Percentiles rank a stretch among this genome's conserved stretches.
These are phyloP conservation scores for Dryobotodes eremita DNA, from an alignment of 2,888 invertebrate species.

Conservation along the genomic window DNA sequence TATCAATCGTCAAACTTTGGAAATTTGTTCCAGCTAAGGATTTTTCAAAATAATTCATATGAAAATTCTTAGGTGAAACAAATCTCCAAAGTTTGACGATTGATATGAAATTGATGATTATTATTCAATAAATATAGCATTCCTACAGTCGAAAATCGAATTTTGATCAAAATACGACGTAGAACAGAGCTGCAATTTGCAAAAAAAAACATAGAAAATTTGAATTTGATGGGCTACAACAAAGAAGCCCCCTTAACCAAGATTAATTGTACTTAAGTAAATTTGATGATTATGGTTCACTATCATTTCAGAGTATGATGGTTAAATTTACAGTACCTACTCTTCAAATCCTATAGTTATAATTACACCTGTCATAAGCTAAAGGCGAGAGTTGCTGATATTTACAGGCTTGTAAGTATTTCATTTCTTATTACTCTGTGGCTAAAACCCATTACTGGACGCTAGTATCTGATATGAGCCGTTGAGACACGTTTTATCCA, in stretches of 20 bases:
- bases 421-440: constrained; percentile 27
- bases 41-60: no score
- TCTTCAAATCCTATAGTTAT: not conserved
- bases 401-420: not conserved
- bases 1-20: no score
- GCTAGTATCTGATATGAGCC: constrained; percentile 12
- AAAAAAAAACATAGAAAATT: no score
- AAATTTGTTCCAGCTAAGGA: no score
- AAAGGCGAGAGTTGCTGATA: not conserved
- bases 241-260: not conserved
- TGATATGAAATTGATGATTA: no score
- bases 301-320: not conserved
- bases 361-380: not conserved
- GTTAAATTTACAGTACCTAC: not conserved
- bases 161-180: no score
- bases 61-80: no score
- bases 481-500: constrained; percentile 5
- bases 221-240: no score
- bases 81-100: no score
- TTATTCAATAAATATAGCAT: no score
- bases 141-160: no score
- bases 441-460: constrained; percentile 1
- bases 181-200: no score
- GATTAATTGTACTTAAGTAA: not conserved
- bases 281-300: not conserved